A percentile compares a stretch with the other conserved stretches of the same genome.
These are phyloP conservation scores for Drosophila seguyi DNA, from an alignment of 1,140 invertebrate genomes.

Conservation along the genomic window DNA sequence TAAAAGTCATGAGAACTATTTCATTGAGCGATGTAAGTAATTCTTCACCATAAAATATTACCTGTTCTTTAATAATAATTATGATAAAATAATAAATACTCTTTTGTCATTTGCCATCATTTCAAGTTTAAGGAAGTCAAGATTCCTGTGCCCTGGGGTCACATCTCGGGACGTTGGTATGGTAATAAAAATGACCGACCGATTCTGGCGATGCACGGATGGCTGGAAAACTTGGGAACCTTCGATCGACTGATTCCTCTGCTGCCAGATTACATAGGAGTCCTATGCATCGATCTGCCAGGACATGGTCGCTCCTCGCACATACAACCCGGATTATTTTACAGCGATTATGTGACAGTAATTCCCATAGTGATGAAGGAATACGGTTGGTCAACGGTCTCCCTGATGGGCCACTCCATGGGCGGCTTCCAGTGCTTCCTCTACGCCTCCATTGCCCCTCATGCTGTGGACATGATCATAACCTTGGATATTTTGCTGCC, in stretches of 20 bases:
- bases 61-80: too few species aligned
- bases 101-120: too few species aligned
- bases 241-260: slow-evolving; percentile 89
- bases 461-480: slow-evolving; percentile 87
- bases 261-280: slow-evolving; percentile 86
- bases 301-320: slow-evolving; percentile 90
- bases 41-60: slow-evolving; percentile 85
- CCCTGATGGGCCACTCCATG: slow-evolving; percentile 88
- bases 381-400: slow-evolving; percentile 89
- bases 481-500: slow-evolving; percentile 87
- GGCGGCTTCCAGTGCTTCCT: slow-evolving; percentile 87
- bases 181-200: slow-evolving; percentile 87
- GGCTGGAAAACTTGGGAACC: slow-evolving; percentile 90
- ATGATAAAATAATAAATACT: too few species aligned
- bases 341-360: slow-evolving; percentile 87
- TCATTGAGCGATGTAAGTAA: not conserved
- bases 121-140: slow-evolving; percentile 86
- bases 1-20: too few species aligned
- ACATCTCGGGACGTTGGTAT: slow-evolving; percentile 89
- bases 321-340: slow-evolving; percentile 87
- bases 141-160: slow-evolving; percentile 88
- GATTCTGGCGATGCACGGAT: slow-evolving; percentile 90
- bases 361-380: slow-evolving; percentile 87
- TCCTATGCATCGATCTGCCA: slow-evolving; percentile 89
- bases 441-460: slow-evolving; percentile 87